Evolutionary conservation across 2,888 invertebrate species (phyloP), one percentile per base, ranked within the genome.

Genomic region (Platynereis dumerilii): DNA sequence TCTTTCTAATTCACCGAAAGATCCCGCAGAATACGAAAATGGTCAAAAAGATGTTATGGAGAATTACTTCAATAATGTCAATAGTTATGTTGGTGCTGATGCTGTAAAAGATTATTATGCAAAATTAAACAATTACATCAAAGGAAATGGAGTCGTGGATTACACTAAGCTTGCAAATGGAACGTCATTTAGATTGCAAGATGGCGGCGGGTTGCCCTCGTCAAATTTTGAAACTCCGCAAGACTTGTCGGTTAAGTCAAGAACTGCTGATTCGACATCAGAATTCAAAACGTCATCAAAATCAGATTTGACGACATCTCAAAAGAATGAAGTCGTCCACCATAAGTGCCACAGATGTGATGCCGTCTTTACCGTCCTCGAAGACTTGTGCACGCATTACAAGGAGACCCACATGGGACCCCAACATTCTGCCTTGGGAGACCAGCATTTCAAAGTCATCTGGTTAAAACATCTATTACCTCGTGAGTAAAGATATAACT

Each of bases 321-420:
- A 7, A 22, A 44, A 12, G 28, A 27, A 20, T n/a, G 63, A 63
- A n/a, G 39, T 20, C 28, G 29, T 24, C 15, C 56, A 27, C 29
- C 58, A 29, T 10, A 22, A 27, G 12, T 63, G 63, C 42, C 10
- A 28, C 15, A 44, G 57, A 17, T 63, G 63, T n/a, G 29, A 63
- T 27, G 20, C 29, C 20, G 48, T 57, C 2, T 57, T 57, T 28
- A 22, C 15, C 0, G 28, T 34, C 22, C 28, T 57, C 12, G 63
- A 63, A 10, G 57, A 63, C 24, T 63, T 57, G 45, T 57, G 63
- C 29, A 52, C 29, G 20, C 63, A 63, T 24, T 63, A 63, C 57
- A 63, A 45, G 17, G 63, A 63, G 57, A 24, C 20, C 15, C 63
- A 63, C 27, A 27, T 63, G 12, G 28, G 54, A 17, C 20, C 39